phyloP scores from a whole-genome alignment of 2,113 vertebrate species.

The Cyanoramphus novaezelandiae region DNA sequence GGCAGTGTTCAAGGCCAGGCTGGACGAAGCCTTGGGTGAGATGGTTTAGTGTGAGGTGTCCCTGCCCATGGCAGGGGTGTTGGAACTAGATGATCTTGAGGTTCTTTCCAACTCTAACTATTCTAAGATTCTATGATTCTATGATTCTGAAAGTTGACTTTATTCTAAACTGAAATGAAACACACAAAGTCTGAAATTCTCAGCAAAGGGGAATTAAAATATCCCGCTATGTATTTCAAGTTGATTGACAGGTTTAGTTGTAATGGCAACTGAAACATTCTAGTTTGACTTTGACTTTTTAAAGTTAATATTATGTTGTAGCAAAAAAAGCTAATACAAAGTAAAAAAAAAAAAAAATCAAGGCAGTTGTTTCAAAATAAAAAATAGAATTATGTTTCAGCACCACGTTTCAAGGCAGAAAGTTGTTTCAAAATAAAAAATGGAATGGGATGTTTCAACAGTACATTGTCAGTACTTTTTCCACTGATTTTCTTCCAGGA shows the following conservation, averaged over 20 bases:
- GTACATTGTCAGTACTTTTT: background rate
- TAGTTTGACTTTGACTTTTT: slow-evolving; percentile 1
- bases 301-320: background rate
- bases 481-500: background rate
- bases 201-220: background rate
- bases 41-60: too few relatives aligned
- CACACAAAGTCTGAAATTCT: background rate
- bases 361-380: slow-evolving; percentile 7
- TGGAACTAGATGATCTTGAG: too few relatives aligned
- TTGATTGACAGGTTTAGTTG: slow-evolving; percentile 19
- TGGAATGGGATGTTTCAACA: background rate
- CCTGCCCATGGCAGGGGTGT: too few relatives aligned
- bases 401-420: background rate
- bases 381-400: background rate
- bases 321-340: background rate
- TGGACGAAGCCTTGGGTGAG: too few relatives aligned
- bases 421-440: slow-evolving; percentile 18
- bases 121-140: too few relatives aligned
- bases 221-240: background rate
- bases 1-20: too few relatives aligned
- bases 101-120: too few relatives aligned
- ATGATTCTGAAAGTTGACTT: background rate
- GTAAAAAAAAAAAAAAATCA: background rate
- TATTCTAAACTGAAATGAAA: background rate
- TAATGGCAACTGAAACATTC: background rate